These are phyloP conservation scores for Watsonalla cultraria DNA, from an alignment of 2,888 invertebrate genomes.

Conservation along the genomic window DNA sequence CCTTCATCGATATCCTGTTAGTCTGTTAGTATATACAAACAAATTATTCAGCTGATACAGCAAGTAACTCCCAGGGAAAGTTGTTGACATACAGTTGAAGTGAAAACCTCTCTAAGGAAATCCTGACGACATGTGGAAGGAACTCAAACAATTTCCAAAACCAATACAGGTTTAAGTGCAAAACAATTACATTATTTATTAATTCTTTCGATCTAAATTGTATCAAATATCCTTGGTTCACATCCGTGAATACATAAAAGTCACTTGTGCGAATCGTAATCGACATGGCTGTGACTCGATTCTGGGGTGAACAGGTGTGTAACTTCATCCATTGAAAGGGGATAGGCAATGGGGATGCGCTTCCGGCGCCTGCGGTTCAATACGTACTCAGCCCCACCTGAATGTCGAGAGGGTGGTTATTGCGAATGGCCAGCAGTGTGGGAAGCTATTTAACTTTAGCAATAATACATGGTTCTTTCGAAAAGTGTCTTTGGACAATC, in stretches of 20 bases:
- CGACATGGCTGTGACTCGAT: constrained; percentile 6
- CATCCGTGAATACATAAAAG: no score
- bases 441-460: no score
- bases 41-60: background rate
- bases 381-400: no score
- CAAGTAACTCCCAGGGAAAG: background rate
- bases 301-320: constrained; percentile 38
- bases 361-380: constrained; percentile 24
- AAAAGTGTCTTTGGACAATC: no score
- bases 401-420: no score
- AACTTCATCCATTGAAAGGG: constrained; percentile 39
- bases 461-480: no score
- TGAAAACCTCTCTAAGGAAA: background rate
- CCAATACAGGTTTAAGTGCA: background rate
- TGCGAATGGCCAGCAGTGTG: no score
- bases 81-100: background rate
- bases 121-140: background rate
- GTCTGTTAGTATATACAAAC: no score
- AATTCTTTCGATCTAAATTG: background rate
- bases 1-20: no score
- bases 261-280: background rate
- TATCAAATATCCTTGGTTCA: no score
- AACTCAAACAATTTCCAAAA: background rate
- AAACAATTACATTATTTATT: background rate
- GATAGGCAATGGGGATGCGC: constrained; percentile 13